Conservation (phyloP, 2,797 vertebrate genomes). For the Discoglossus pictus region DNA sequence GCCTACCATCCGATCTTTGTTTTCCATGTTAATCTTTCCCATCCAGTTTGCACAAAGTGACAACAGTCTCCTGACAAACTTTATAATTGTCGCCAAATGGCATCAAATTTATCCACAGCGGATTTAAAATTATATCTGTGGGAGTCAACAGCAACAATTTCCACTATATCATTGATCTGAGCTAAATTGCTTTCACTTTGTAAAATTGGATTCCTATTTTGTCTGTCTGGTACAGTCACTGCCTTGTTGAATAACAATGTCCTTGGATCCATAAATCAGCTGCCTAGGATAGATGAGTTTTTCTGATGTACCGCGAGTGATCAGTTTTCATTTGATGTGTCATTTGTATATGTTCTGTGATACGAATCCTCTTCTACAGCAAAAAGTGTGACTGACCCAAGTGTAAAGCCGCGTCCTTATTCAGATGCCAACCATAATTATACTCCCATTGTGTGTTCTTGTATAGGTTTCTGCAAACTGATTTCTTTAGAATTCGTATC, state of each 20-base stretch:
- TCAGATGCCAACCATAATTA: conserved; percentile 30
- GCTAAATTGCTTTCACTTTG: conserved; percentile 40
- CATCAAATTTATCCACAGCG: too few species aligned
- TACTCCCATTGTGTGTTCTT: conserved; percentile 36
- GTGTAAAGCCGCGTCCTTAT: conserved; percentile 9
- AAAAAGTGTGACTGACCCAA: conserved; percentile 29
- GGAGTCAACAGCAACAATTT: not conserved
- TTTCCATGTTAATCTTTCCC: too few species aligned
- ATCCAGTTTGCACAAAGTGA: too few species aligned
- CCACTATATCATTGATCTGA: conserved; percentile 22
- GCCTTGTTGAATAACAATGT: conserved; percentile 41
- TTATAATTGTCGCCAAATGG: too few species aligned
- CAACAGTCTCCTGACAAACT: too few species aligned
- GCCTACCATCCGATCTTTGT: too few species aligned
- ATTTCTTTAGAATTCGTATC: conserved; percentile 18
- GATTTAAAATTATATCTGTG: not conserved
- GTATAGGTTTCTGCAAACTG: conserved; percentile 20
- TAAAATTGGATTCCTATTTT: conserved; percentile 41
- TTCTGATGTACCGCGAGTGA: conserved; percentile 30
- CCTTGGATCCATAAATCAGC: conserved; percentile 26
- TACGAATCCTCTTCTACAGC: conserved; percentile 4
- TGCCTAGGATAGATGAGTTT: conserved; percentile 23
- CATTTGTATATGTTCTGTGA: conserved; percentile 15
- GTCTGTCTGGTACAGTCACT: conserved; percentile 40
- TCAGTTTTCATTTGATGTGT: conserved; percentile 36